Conservation (phyloP, 1,140 invertebrate species). For the Sycobia sp. region DNA sequence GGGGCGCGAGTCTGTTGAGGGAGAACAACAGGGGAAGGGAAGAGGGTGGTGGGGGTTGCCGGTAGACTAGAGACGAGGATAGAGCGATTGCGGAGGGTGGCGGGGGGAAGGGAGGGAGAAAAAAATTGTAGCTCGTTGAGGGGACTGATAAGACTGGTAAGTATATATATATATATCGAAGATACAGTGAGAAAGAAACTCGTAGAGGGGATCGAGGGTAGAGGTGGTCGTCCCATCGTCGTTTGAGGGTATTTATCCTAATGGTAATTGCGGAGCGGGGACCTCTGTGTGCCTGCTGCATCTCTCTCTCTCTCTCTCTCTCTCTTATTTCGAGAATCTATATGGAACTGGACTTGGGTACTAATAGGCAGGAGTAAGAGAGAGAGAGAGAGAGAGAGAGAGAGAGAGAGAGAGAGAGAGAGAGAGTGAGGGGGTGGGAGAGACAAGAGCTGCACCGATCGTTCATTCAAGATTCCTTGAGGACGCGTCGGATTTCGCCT, state of each 20-base stretch:
- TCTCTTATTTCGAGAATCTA: too few species aligned
- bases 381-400: not conserved
- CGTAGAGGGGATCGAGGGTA: constrained; percentile 9
- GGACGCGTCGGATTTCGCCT: too few species aligned
- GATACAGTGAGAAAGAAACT: constrained; percentile 31
- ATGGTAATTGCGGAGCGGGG: constrained; percentile 38
- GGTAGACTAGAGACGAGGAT: not conserved
- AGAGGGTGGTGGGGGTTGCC: too few species aligned
- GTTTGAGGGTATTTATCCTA: constrained; percentile 43
- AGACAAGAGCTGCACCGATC: not conserved
- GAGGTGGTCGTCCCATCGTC: not conserved
- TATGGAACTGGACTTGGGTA: too few species aligned
- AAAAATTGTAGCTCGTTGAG: constrained; percentile 18
- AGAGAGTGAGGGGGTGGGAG: not conserved
- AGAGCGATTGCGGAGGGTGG: too few species aligned
- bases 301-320: too few species aligned
- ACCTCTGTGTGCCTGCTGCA: too few species aligned
- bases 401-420: not conserved
- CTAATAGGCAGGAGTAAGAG: not conserved
- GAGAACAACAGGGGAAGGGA: constrained; percentile 4
- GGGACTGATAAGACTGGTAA: constrained; percentile 16
- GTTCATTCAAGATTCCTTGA: constrained; percentile 15
- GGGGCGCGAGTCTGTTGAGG: too few species aligned
- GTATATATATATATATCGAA: too few species aligned
- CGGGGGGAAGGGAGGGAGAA: not conserved